Evolutionary conservation across 2,113 vertebrate species (phyloP).

Genomic region (Brachirus orientalis): DNA sequence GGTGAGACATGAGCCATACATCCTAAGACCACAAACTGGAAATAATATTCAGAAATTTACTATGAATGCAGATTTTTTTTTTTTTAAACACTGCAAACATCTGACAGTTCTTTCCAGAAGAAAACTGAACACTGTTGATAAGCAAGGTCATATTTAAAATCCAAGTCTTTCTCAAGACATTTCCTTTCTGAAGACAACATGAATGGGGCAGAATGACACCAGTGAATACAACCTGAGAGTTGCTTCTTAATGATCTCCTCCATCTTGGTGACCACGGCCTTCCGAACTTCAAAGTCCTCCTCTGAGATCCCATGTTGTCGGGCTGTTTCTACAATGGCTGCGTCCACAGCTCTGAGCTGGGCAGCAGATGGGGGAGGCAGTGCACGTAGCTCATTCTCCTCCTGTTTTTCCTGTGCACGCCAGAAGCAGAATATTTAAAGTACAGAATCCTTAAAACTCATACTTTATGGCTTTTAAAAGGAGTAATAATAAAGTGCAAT

Average conservation of each 20-base stretch:
- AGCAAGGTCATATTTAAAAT: background rate
- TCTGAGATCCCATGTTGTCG: slow-evolving; percentile 91
- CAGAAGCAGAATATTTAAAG: background rate
- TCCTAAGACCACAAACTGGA: slow-evolving; percentile 90
- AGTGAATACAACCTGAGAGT: slow-evolving; percentile 85
- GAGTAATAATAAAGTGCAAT: background rate
- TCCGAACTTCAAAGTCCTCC: slow-evolving; percentile 88
- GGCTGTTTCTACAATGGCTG: slow-evolving; percentile 85
- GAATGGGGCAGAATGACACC: background rate
- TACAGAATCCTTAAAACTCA: too few species aligned
- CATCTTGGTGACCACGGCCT: slow-evolving; percentile 89
- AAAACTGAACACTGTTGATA: background rate
- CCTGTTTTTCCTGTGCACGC: slow-evolving; percentile 91
- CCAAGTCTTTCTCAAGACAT: too few species aligned
- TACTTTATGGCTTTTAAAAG: too few species aligned
- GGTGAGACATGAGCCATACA: slow-evolving; percentile 95
- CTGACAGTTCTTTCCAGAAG: too few species aligned
- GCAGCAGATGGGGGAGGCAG: slow-evolving; percentile 86
- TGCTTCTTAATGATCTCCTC: slow-evolving; percentile 88
- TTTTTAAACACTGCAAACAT: too few species aligned
- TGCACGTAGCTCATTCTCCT: slow-evolving; percentile 94
- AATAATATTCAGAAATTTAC: slow-evolving; percentile 9
- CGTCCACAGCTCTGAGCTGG: slow-evolving; percentile 89
- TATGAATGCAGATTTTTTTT: background rate
- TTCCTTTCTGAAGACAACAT: background rate